These are phyloP conservation scores for Drosophila bocqueti DNA, from an alignment of 1,140 invertebrate genomes.

Conservation along the genomic window DNA sequence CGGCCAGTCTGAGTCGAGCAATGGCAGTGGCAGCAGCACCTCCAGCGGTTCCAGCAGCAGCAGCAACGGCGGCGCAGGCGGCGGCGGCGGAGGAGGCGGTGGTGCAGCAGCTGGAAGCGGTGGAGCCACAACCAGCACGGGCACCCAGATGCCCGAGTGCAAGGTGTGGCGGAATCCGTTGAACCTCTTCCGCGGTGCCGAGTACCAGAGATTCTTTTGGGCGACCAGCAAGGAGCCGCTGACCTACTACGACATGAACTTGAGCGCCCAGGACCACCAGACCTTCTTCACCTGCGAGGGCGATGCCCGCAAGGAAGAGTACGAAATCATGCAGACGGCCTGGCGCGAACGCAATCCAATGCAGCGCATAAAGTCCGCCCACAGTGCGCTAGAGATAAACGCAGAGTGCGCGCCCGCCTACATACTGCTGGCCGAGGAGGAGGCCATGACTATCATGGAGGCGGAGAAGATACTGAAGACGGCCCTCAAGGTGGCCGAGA, in stretches of 20 bases:
- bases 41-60: conserved; percentile 66
- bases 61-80: conserved; percentile 50
- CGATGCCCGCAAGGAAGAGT: conserved; percentile 95
- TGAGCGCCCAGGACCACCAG: conserved; percentile 99
- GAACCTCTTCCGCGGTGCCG: conserved; percentile 97
- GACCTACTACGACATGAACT: conserved; percentile 99
- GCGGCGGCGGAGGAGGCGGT: conserved; percentile 60
- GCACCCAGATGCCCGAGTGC: conserved; percentile 90
- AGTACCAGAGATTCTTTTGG: conserved; percentile 97
- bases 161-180: conserved; percentile 99
- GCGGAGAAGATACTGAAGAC: conserved; percentile 95
- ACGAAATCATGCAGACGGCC: conserved; percentile 98
- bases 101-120: conserved; percentile 48
- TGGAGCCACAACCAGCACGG: conserved; percentile 78
- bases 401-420: conserved; percentile 98
- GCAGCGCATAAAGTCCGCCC: conserved; percentile 95
- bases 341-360: conserved; percentile 98
- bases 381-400: conserved; percentile 95
- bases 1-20: conserved; percentile 74
- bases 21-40: conserved; percentile 83
- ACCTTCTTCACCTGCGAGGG: conserved; percentile 98
- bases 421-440: conserved; percentile 98
- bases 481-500: conserved; percentile 95
- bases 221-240: conserved; percentile 97
- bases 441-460: conserved; percentile 96